phyloP scores from a whole-genome alignment of 2,113 vertebrate genomes.

The Sinocyclocheilus anshuiensis region DNA sequence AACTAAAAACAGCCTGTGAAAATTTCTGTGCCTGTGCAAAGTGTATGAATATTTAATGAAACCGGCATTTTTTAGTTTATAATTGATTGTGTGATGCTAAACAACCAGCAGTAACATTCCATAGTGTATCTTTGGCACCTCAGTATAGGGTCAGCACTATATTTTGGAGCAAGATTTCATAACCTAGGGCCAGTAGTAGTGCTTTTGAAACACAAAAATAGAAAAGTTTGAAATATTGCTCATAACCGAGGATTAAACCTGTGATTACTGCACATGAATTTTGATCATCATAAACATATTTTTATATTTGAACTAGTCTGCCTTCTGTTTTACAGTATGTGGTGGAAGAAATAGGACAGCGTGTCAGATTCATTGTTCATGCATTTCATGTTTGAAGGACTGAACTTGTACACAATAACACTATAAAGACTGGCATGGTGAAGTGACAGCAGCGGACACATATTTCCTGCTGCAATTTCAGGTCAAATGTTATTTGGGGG shows the following conservation, averaged over 20 bases:
- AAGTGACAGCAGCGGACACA: conserved; percentile 3
- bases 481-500: conserved; percentile 44
- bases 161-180: background rate
- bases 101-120: background rate
- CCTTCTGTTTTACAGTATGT: background rate
- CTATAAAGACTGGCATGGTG: background rate
- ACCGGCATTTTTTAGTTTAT: background rate
- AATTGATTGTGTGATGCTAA: background rate
- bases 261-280: background rate
- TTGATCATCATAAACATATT: conserved; percentile 16
- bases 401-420: background rate
- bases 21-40: background rate
- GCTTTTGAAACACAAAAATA: too few relatives aligned
- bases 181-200: too few relatives aligned
- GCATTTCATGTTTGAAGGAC: conserved; percentile 35
- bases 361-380: background rate
- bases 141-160: background rate
- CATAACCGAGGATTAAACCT: background rate
- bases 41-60: conserved; percentile 19
- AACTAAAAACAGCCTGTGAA: conserved; percentile 11
- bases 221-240: background rate
- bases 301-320: conserved; percentile 24
- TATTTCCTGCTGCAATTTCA: conserved; percentile 33
- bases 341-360: background rate
- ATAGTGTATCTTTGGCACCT: background rate